Conservation (phyloP, 1,140 invertebrate genomes). For the Tenebrio molitor region DNA sequence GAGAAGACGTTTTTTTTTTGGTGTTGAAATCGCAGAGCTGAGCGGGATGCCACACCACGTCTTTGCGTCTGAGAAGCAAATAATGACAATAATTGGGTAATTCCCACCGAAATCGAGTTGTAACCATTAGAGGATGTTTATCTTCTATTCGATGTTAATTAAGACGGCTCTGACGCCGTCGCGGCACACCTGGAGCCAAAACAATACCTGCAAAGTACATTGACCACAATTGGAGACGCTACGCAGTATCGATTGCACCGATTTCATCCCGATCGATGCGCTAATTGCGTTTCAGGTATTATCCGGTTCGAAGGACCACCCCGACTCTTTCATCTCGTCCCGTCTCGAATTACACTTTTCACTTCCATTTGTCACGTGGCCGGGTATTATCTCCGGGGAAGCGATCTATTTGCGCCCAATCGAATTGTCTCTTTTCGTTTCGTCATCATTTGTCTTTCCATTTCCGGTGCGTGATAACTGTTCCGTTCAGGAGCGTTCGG, state of each 20-base stretch:
- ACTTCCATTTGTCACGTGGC: background rate
- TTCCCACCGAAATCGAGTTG: no score
- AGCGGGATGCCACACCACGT: no score
- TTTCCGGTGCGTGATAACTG: background rate
- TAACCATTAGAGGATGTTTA: no score
- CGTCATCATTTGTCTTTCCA: background rate
- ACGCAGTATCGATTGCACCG: background rate
- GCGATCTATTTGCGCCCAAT: background rate
- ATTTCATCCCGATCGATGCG: background rate
- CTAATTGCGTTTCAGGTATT: no score
- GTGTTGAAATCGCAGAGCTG: no score
- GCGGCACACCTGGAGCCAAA: no score
- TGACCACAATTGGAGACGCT: background rate
- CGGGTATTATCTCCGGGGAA: background rate
- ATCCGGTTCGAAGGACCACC: background rate
- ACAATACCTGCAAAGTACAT: conserved; percentile 2
- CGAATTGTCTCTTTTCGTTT: background rate
- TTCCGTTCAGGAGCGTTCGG: no score
- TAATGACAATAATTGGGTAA: no score
- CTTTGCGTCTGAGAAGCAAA: no score
- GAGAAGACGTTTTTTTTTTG: no score
- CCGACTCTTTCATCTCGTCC: background rate
- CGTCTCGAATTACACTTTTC: background rate
- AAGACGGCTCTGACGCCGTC: no score
- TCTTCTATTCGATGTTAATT: no score